Base-by-base conservation (phyloP, 2,888 invertebrate genomes). In the Campoplex capitator region DNA sequence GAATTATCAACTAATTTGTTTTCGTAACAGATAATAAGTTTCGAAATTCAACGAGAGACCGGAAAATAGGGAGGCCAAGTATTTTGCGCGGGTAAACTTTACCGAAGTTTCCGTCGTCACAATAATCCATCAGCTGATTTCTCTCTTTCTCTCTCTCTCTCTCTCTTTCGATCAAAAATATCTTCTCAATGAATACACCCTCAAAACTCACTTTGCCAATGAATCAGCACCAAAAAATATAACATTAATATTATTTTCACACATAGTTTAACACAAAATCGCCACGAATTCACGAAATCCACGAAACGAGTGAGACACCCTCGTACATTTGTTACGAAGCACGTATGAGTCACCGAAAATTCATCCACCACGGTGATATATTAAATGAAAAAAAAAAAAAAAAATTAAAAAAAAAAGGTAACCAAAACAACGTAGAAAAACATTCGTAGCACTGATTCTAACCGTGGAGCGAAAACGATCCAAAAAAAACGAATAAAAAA, bases 81-180 rank as follows among this genome's bases (percentile, higher is more conserved):
- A 18, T 38, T 51, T 51, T 28, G 67, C 42, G 67, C 51, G 38
- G 73, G 23, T 51, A 51, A 74, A 32, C 23, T 75, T 82, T 68
- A 54, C 38, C 73, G 35, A 71, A 73, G 73, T 68, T 83, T 68
- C 45, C 56, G 58, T 54, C 48, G 67, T 54, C 82, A 83, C 82
- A 70, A 76, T 83, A 83, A 83, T 83, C 82, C 82, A 83, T 83
- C 82, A 76, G 82, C 82, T 76, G 82, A 82, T 70, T 35, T 82
- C 54, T 67, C 74, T 65, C 73, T 48, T 35, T 23, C 73, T 62
- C 62, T 67, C 62, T 68, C 48, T 68, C 68, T 48, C 62, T 54
- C 62, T 68, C 48, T 68, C 68, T 48, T 58, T 35, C 18, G 54
- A 42, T 9, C 16, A 32, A 62, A 62, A 62, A 32, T 0, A 32